phyloP scores from a whole-genome alignment of 2,797 vertebrate genomes.

The Malurus splendens region DNA sequence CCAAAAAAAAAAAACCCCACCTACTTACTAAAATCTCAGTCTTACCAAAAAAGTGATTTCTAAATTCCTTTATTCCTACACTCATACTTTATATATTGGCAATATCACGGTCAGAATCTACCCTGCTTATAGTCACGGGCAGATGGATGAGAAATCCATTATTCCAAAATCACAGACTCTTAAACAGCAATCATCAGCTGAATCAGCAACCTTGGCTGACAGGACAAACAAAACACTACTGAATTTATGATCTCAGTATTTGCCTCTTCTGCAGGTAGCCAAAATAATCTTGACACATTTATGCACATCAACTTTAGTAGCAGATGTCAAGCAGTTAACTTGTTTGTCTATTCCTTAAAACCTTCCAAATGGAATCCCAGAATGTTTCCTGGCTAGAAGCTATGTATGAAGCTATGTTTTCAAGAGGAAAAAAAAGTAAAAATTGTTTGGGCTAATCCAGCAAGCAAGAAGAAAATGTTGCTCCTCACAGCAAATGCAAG shows the following conservation, averaged over 20 bases:
- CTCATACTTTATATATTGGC: not conserved
- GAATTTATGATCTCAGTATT: not conserved
- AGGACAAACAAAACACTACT: not conserved
- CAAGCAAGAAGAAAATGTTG: not conserved
- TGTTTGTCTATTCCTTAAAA: constrained; percentile 20
- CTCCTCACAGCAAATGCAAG: not conserved
- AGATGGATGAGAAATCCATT: not conserved
- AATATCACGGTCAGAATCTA: not conserved
- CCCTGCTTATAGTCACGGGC: not conserved
- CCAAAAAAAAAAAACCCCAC: accelerated
- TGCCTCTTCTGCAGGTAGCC: not conserved
- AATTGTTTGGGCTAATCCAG: not conserved
- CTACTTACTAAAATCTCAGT: not conserved
- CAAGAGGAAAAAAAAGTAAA: not conserved
- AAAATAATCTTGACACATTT: constrained; percentile 29
- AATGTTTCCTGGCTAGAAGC: not conserved
- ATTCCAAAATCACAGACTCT: not conserved
- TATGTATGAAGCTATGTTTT: not conserved
- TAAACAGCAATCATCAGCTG: not conserved
- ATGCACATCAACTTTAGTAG: not conserved
- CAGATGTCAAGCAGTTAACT: constrained; percentile 5
- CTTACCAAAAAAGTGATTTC: not conserved
- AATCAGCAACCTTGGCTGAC: not conserved
- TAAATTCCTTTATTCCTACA: accelerated
- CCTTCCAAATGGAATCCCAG: constrained; percentile 21